Conservation (phyloP, 2,113 vertebrate genomes). For the Sclerurus mexicanus region DNA sequence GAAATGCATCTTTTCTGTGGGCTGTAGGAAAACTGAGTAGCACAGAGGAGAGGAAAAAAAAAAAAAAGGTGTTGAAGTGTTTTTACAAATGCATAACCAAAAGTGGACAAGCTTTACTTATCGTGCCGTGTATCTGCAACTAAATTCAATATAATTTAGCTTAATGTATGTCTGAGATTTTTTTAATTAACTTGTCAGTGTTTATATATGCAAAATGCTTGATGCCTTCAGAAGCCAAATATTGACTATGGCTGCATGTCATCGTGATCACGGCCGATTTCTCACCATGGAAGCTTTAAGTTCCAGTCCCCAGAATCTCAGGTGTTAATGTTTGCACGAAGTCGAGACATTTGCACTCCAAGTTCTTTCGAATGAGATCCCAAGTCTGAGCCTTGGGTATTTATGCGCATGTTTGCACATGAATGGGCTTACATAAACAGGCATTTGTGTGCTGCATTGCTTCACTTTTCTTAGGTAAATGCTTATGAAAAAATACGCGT, state of each 20-base stretch:
- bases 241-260: neutral
- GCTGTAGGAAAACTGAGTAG: neutral
- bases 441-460: constrained; percentile 2
- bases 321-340: neutral
- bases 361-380: neutral
- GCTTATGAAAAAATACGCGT: neutral
- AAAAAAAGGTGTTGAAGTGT: neutral
- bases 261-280: neutral
- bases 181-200: neutral
- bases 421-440: constrained; percentile 5
- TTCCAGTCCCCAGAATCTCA: neutral
- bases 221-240: neutral
- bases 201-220: neutral
- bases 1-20: neutral
- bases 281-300: neutral
- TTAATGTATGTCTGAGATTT: neutral
- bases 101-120: neutral
- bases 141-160: neutral
- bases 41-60: neutral
- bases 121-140: accelerated
- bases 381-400: neutral
- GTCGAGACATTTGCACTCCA: neutral
- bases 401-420: constrained; percentile 19
- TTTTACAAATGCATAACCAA: neutral
- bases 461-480: constrained; percentile 45